Percentiles rank a stretch among this genome's conserved stretches.
Conservation (phyloP, 2,888 invertebrate genomes). For the Conistra vaccinii region DNA sequence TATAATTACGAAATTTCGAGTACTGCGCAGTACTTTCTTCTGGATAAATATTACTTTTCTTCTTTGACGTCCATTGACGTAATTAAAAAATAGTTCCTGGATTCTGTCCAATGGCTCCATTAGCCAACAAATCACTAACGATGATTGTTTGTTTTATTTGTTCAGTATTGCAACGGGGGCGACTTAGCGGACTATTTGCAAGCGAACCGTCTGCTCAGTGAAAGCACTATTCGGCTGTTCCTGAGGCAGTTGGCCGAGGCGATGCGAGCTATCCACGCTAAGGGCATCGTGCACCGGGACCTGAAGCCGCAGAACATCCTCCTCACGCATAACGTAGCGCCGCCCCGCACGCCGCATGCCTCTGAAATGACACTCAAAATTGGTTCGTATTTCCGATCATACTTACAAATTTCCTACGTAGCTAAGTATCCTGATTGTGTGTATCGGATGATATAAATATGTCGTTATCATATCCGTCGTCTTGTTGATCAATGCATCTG, state of each 20-base stretch:
- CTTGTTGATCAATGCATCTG: conserved; percentile 27
- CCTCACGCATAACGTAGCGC: conserved; percentile 94
- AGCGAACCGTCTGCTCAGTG: conserved; percentile 98
- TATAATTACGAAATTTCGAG: neutral
- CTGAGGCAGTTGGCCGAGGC: conserved; percentile 99
- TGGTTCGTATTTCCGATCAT: conserved; percentile 90
- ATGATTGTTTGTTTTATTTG: conserved; percentile 70
- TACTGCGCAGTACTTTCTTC: conserved; percentile 26
- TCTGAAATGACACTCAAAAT: conserved; percentile 98
- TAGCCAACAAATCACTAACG: conserved; percentile 56
- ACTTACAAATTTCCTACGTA: neutral
- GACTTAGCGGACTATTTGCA: conserved; percentile 99
- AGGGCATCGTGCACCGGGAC: conserved; percentile 99
- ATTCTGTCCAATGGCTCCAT: conserved; percentile 61
- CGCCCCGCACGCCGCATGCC: conserved; percentile 92
- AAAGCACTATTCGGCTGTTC: conserved; percentile 98
- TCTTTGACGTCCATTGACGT: conserved; percentile 59
- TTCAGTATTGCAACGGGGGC: conserved; percentile 99
- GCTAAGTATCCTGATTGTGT: conserved; percentile 1
- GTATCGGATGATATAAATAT: conserved; percentile 15
- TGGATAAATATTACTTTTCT: conserved; percentile 12
- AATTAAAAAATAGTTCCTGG: conserved; percentile 53
- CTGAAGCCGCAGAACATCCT: conserved; percentile 99
- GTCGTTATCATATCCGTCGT: conserved; percentile 28
- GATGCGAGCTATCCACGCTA: conserved; percentile 98